A percentile compares a stretch with the other conserved stretches of the same genome.
phyloP scores from a whole-genome alignment of 2,113 vertebrate genomes.

The Poecile atricapillus region DNA sequence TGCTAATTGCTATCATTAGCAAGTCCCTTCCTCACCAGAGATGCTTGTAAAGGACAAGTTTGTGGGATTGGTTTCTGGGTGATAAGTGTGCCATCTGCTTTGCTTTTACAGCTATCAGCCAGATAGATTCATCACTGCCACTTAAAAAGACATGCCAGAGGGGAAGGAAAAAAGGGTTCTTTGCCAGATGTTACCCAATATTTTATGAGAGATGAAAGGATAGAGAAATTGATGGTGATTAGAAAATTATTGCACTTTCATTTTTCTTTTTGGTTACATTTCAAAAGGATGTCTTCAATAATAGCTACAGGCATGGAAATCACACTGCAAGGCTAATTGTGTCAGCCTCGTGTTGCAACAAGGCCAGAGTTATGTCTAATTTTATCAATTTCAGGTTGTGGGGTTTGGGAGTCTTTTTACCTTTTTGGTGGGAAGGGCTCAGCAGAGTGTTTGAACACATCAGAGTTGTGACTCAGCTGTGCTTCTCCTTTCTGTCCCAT shows the following conservation, averaged over 20 bases:
- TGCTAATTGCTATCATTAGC: conserved; percentile 38
- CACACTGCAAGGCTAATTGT: background rate
- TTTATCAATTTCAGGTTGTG: background rate
- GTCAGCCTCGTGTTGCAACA: background rate
- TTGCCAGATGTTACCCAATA: background rate
- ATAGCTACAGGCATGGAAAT: background rate
- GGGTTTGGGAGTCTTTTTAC: background rate
- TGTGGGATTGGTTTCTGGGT: background rate
- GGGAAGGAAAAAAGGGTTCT: background rate
- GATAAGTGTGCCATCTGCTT: conserved; percentile 58
- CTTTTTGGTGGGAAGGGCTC: background rate
- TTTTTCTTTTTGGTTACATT: background rate
- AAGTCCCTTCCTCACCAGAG: conserved; percentile 18
- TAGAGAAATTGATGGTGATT: background rate
- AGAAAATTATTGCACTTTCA: background rate
- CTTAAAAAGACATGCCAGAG: background rate
- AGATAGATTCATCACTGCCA: background rate
- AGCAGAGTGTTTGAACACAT: background rate
- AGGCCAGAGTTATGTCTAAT: background rate
- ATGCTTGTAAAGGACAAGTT: conserved; percentile 12
- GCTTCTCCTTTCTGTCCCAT: background rate
- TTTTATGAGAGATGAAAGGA: background rate
- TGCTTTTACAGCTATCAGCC: background rate
- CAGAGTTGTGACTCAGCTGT: background rate
- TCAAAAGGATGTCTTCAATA: background rate